Evolutionary conservation across 2,888 invertebrate species (phyloP).

Genomic region (Rhogogaster chlorosoma): DNA sequence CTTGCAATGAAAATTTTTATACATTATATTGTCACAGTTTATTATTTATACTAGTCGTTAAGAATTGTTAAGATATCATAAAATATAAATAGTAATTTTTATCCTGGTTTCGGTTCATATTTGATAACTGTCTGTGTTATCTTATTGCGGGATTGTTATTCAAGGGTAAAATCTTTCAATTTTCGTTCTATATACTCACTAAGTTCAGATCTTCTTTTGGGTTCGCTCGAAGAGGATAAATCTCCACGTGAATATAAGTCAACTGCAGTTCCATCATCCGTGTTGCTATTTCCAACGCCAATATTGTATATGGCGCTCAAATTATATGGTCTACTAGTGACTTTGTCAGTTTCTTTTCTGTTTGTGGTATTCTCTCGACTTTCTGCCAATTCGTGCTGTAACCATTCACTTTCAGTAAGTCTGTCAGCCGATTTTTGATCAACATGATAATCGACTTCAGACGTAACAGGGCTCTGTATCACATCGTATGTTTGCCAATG

Average conservation of each 20-base stretch:
- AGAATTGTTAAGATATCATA: too few relatives aligned
- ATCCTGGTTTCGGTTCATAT: background rate
- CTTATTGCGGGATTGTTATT: background rate
- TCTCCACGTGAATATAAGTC: background rate
- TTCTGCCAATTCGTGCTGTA: background rate
- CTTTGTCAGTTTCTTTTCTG: background rate
- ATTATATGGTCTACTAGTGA: background rate
- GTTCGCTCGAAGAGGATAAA: background rate
- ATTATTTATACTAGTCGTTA: background rate
- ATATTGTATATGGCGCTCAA: background rate
- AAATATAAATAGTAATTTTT: background rate
- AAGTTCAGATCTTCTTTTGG: constrained; percentile 31
- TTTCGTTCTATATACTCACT: constrained; percentile 18
- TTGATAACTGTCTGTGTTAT: background rate
- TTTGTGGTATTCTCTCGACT: background rate
- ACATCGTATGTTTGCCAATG: background rate
- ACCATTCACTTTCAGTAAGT: background rate
- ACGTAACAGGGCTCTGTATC: too few relatives aligned
- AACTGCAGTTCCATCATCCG: background rate
- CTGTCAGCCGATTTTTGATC: background rate
- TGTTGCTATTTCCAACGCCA: background rate
- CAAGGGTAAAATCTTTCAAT: background rate
- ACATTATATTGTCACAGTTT: background rate
- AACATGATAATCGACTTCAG: background rate
- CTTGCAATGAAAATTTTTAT: too few relatives aligned